phyloP scores from a whole-genome alignment of 2,888 invertebrate genomes.

The Galerucella pusilla region DNA sequence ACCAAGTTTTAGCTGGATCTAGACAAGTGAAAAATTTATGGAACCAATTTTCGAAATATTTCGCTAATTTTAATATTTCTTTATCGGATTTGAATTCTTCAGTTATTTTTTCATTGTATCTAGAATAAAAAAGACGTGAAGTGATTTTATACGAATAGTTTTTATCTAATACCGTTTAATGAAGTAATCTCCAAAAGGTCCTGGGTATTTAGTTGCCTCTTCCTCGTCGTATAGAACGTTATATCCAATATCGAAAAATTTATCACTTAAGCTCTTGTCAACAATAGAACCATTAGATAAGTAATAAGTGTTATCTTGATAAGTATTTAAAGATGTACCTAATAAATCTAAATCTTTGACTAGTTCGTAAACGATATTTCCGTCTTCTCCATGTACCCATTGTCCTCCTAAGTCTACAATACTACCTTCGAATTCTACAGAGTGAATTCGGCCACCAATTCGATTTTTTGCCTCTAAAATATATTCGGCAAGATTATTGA shows the following conservation, averaged over 20 bases:
- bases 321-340: constrained; percentile 62
- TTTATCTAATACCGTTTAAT: constrained; percentile 49
- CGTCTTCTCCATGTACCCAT: constrained; percentile 63
- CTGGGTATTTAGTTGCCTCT: constrained; percentile 45
- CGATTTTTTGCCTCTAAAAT: constrained; percentile 64
- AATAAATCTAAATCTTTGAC: constrained; percentile 58
- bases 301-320: constrained; percentile 56
- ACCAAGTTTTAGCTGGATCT: constrained; percentile 74
- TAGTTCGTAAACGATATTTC: constrained; percentile 60
- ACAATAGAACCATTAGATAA: constrained; percentile 54
- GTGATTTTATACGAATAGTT: neutral
- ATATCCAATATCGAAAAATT: constrained; percentile 50
- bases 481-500: constrained; percentile 58
- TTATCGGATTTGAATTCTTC: constrained; percentile 48
- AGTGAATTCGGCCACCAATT: constrained; percentile 60
- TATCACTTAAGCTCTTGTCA: constrained; percentile 55
- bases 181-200: constrained; percentile 59
- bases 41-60: constrained; percentile 57
- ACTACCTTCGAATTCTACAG: constrained; percentile 52
- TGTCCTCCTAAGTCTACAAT: constrained; percentile 61
- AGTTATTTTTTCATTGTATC: constrained; percentile 49
- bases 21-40: constrained; percentile 58
- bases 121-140: constrained; percentile 41
- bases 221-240: constrained; percentile 53
- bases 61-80: constrained; percentile 47